Evolutionary conservation across 2,888 invertebrate species (phyloP).

Genomic region (Drosophila helvetica): DNA sequence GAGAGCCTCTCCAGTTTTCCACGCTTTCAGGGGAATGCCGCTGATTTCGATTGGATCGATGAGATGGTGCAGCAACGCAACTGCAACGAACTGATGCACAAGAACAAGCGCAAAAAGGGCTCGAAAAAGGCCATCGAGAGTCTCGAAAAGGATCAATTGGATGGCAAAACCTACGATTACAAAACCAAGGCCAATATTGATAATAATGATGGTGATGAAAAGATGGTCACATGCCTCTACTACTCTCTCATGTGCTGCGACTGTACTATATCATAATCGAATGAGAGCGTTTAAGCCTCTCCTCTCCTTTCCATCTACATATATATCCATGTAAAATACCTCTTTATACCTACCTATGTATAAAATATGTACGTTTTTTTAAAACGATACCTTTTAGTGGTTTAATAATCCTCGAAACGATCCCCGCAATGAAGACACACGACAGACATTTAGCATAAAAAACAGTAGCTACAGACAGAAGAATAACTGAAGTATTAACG

Average conservation of each 20-base stretch:
- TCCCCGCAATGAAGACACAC: too few relatives aligned
- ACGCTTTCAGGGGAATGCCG: constrained; percentile 43
- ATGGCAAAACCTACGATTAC: constrained; percentile 59
- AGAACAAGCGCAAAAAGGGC: constrained; percentile 75
- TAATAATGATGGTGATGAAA: constrained; percentile 74
- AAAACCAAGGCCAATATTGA: constrained; percentile 38
- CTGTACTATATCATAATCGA: constrained; percentile 82
- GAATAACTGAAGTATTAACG: constrained; percentile 41
- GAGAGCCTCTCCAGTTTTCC: constrained; percentile 76
- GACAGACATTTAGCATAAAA: not conserved
- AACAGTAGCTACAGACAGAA: constrained; percentile 14
- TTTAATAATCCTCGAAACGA: not conserved
- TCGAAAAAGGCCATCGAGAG: constrained; percentile 65
- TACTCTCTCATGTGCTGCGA: constrained; percentile 84
- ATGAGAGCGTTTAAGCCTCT: constrained; percentile 2
- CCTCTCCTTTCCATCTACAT: not conserved
- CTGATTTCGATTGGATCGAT: constrained; percentile 77
- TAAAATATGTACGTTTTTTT: constrained; percentile 29
- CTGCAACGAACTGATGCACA: constrained; percentile 64
- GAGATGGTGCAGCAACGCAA: constrained; percentile 59
- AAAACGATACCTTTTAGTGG: constrained; percentile 12
- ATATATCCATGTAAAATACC: constrained; percentile 43
- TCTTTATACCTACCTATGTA: constrained; percentile 34
- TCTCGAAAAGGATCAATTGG: constrained; percentile 71
- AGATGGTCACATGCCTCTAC: constrained; percentile 83